Evolutionary conservation across 2,888 invertebrate genomes (phyloP).

Genomic region (Emmelina monodactyla): DNA sequence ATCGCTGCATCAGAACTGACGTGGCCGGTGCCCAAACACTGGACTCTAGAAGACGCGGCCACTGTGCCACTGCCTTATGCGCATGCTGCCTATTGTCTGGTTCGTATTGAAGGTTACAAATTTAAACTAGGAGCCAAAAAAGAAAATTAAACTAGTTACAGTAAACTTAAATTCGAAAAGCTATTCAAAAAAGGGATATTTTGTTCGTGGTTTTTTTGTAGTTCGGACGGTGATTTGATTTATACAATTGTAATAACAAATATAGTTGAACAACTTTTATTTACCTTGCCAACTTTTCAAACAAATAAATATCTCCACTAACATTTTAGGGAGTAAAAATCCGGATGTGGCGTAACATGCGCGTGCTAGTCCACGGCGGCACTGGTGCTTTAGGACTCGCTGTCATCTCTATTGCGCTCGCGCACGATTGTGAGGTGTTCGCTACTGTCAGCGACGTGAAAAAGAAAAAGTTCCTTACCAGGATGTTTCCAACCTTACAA

Average conservation of each 20-base stretch:
- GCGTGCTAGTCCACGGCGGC: slow-evolving; percentile 33
- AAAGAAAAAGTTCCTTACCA: slow-evolving; percentile 36
- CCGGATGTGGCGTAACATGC: slow-evolving; percentile 8
- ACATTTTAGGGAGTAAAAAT: not conserved
- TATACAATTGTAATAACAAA: too few species aligned
- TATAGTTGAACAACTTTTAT: too few species aligned
- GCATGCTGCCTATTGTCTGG: slow-evolving; percentile 47
- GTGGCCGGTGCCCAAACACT: slow-evolving; percentile 74
- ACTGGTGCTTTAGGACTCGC: slow-evolving; percentile 42
- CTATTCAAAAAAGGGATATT: too few species aligned
- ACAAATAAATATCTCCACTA: too few species aligned
- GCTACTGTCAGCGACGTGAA: slow-evolving; percentile 32
- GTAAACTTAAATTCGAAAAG: too few species aligned
- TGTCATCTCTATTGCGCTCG: slow-evolving; percentile 29
- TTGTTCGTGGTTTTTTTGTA: too few species aligned
- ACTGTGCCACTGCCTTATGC: slow-evolving; percentile 78
- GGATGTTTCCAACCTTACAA: slow-evolving; percentile 32
- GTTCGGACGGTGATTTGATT: too few species aligned
- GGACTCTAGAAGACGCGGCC: slow-evolving; percentile 76
- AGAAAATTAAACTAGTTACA: too few species aligned
- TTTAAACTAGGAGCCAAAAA: too few species aligned
- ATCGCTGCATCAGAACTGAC: slow-evolving; percentile 57
- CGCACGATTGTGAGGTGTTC: slow-evolving; percentile 28
- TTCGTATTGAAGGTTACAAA: slow-evolving; percentile 19
- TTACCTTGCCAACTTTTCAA: too few species aligned